Evolutionary conservation across 1,140 invertebrate species (phyloP).

Genomic region (Idris sp.): DNA sequence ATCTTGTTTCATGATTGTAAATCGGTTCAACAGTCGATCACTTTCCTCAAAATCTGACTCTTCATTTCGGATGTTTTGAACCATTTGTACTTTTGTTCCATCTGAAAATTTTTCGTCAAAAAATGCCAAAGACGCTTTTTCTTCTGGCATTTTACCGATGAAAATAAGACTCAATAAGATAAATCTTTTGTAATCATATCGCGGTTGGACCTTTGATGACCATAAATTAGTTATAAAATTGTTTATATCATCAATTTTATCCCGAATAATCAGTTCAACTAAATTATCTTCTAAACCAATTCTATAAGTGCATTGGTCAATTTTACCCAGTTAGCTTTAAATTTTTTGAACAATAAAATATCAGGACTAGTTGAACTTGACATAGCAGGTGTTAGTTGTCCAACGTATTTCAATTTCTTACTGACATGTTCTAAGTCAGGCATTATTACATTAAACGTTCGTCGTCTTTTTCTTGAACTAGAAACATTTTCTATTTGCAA

Average conservation of each 20-base stretch:
- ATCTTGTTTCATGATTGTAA: constrained; percentile 2
- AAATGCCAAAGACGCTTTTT: constrained; percentile 53
- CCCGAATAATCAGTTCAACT: background rate
- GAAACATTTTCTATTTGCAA: too few relatives aligned
- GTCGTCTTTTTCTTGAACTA: too few relatives aligned
- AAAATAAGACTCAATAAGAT: constrained; percentile 58
- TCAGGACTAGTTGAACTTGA: constrained; percentile 59
- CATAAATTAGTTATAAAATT: constrained; percentile 14
- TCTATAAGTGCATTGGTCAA: constrained; percentile 8
- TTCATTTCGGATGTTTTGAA: constrained; percentile 11
- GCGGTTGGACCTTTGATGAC: constrained; percentile 15
- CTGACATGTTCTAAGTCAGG: too few relatives aligned
- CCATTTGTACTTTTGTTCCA: constrained; percentile 14
- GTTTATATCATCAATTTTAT: constrained; percentile 10
- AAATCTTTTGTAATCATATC: constrained; percentile 64
- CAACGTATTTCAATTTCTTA: too few relatives aligned
- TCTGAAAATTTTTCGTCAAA: constrained; percentile 26
- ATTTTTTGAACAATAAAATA: constrained; percentile 64
- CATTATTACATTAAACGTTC: too few relatives aligned
- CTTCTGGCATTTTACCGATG: constrained; percentile 53
- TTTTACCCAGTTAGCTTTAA: constrained; percentile 36
- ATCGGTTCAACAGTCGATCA: constrained; percentile 17
- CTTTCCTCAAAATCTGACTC: constrained; percentile 9
- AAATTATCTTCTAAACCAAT: constrained; percentile 6
- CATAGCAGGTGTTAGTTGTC: too few relatives aligned